Base-by-base conservation (phyloP, 2,797 vertebrate species). In the Lithobates pipiens region DNA sequence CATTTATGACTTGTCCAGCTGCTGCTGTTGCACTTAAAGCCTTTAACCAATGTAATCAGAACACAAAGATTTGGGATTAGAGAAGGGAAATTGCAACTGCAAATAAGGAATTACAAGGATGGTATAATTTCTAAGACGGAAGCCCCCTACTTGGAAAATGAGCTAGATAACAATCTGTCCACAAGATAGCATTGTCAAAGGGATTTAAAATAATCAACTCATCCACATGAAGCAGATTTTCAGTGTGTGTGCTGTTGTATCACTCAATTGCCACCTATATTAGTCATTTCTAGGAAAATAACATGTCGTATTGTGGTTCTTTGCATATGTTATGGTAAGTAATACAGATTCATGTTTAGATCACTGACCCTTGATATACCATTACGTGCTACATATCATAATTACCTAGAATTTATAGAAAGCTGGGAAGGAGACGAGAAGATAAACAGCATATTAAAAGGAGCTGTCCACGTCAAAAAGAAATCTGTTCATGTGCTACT, bases 1-100 rank as follows among this genome's bases (percentile, higher is more conserved):
- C 74, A 88, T 86, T 90, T 87, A 82, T 85, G 78, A 87, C 76
- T 90, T 34, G 10, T 85, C 88, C 85, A 88, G 84, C 80, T 91
- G 84, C 77, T 88, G 89, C 89, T 88, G 89, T 89, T 83, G 89
- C 70, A 69, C 89, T 88, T 89, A 79, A 91, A 88, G 76, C 86
- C 80, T 86, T 88, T 90, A 89, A 89, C 85, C 88, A 90, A 77
- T 86, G 68, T 34, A 90, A 91, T 89, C 84, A 92, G 36, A 84
- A 76, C 57, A 15, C 50, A 10, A 50, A 70, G 78, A 89, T 50
- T 89, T 82, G 86, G 86, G 89, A 92, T 89, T 89, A 91, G 68
- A 86, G 71, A 61, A 85, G 57, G 54, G 54, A 81, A 85, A 86
- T 89, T 84, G 88, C 80, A 90, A 87, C 1, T 86, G 15, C 77